Percentiles rank a stretch among this genome's conserved stretches.
Evolutionary conservation across 2,113 vertebrate genomes (phyloP).

Genomic region (Pteronura brasiliensis): DNA sequence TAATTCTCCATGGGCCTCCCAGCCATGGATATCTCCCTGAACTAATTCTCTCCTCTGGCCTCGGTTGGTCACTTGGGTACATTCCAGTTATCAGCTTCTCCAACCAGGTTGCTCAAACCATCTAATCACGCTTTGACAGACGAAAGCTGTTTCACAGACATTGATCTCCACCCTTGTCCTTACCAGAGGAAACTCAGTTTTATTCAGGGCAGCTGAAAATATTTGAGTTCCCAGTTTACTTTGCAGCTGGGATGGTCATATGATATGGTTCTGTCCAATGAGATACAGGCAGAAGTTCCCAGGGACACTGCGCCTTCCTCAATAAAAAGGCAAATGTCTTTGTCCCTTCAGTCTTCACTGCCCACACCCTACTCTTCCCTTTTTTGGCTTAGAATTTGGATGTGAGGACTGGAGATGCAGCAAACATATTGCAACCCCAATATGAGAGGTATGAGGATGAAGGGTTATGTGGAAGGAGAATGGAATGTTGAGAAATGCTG

Average conservation of each 20-base stretch:
- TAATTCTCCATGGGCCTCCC: not conserved
- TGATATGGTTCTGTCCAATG: not conserved
- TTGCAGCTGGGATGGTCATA: not conserved
- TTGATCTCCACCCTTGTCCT: not conserved
- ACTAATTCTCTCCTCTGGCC: not conserved
- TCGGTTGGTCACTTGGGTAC: not conserved
- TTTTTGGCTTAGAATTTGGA: not conserved
- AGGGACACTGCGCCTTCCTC: not conserved
- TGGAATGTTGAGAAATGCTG: not conserved
- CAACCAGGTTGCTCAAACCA: not conserved
- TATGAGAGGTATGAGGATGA: not conserved
- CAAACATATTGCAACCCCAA: not conserved
- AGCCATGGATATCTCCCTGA: not conserved
- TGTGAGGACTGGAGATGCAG: not conserved
- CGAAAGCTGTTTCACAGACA: not conserved
- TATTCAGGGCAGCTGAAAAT: not conserved
- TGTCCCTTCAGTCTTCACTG: not conserved
- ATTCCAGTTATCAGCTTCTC: not conserved
- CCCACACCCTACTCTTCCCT: fast-evolving
- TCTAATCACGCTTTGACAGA: not conserved
- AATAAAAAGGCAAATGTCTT: not conserved
- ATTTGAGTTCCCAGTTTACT: not conserved
- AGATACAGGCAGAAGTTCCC: not conserved
- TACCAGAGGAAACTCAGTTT: not conserved
- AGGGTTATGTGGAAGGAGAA: not conserved